Evolutionary conservation across 2,113 vertebrate genomes (phyloP).

Genomic region (Rhizomys pruinosus): DNA sequence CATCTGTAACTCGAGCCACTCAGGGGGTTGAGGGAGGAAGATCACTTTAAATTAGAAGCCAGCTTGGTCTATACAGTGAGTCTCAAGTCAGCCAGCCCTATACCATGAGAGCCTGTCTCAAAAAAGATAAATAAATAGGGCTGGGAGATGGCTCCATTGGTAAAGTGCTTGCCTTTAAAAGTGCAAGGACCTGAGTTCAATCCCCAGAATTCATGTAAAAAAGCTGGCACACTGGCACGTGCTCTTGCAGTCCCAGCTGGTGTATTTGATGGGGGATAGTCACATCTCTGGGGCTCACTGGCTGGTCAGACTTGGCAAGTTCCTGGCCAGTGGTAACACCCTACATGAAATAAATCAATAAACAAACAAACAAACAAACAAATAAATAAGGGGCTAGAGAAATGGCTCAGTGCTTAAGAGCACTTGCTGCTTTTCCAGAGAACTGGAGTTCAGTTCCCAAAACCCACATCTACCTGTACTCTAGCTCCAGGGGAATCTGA

Average conservation of each 20-base stretch:
- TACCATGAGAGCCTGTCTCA: background rate
- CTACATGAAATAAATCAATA: no score
- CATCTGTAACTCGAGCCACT: no score
- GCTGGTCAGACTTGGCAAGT: background rate
- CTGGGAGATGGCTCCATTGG: background rate
- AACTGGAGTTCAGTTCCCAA: background rate
- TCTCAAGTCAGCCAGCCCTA: background rate
- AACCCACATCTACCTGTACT: background rate
- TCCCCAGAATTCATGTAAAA: background rate
- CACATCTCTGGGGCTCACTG: background rate
- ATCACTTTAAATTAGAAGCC: background rate
- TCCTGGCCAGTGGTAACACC: background rate
- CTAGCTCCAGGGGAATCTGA: background rate
- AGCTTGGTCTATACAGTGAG: background rate
- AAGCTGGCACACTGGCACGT: background rate
- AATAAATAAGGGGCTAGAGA: no score
- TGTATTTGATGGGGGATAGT: background rate
- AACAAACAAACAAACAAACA: no score
- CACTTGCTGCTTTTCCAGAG: background rate
- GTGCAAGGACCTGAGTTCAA: background rate
- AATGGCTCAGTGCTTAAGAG: background rate
- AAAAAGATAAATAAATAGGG: background rate
- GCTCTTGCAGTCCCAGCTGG: background rate
- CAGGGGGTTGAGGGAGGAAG: background rate
- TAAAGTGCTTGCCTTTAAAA: background rate